Percentiles rank a stretch among this genome's conserved stretches.
These are phyloP conservation scores for Asbolus verrucosus DNA, from an alignment of 1,140 invertebrate genomes.

Conservation along the genomic window DNA sequence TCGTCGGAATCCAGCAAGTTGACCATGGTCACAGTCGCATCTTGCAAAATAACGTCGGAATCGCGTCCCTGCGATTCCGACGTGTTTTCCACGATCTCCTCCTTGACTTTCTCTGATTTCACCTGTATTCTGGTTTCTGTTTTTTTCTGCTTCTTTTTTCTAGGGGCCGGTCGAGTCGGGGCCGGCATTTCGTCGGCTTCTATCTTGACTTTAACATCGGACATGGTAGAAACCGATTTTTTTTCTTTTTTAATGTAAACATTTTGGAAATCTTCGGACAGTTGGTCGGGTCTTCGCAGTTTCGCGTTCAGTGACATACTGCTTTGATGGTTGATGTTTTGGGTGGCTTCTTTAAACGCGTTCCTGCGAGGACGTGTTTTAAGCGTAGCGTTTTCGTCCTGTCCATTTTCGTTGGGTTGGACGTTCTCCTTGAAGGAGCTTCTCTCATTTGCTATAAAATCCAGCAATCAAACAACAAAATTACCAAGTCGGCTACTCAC, in stretches of 20 bases:
- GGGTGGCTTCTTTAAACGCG: conserved; percentile 13
- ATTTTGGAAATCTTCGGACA: background rate
- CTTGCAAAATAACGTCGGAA: conserved; percentile 48
- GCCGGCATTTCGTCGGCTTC: conserved; percentile 50
- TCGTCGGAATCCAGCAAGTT: conserved; percentile 27
- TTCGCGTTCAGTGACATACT: background rate
- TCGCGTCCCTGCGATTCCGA: conserved; percentile 31
- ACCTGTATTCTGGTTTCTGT: background rate
- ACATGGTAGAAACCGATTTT: background rate
- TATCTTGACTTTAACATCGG: background rate
- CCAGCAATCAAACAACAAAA: too few relatives aligned
- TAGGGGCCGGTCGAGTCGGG: conserved; percentile 47
- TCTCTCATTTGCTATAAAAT: background rate
- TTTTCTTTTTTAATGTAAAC: conserved; percentile 18
- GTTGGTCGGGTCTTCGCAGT: background rate
- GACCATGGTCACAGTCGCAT: conserved; percentile 28
- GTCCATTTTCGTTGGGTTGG: background rate
- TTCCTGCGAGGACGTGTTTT: background rate
- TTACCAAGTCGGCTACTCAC: too few relatives aligned
- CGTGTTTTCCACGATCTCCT: conserved; percentile 7
- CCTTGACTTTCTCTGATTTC: conserved; percentile 29
- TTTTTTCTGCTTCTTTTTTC: conserved; percentile 46
- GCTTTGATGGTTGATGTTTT: background rate
- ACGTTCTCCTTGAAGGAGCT: background rate
- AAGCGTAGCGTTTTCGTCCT: background rate